Percentiles rank a stretch among this genome's conserved stretches.
Evolutionary conservation across 2,797 vertebrate species (phyloP).

Genomic region (Chiloscyllium punctatum): DNA sequence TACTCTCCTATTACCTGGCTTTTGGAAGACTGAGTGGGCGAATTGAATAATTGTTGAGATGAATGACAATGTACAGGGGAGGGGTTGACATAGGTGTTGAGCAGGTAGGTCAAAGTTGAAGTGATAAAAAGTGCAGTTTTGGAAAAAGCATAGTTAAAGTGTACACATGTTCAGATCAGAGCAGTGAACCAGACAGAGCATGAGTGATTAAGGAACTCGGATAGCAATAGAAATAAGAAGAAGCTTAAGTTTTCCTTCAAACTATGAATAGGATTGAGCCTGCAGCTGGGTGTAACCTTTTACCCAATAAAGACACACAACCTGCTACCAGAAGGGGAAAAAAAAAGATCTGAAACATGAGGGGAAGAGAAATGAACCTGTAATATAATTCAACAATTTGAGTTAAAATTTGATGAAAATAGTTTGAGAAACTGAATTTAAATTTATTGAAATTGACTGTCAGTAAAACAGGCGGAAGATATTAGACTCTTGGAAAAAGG

Average conservation of each 20-base stretch:
- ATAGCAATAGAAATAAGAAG: background rate
- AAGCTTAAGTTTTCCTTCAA: background rate
- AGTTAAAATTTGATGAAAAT: background rate
- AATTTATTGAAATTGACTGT: background rate
- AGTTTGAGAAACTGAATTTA: background rate
- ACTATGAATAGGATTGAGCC: background rate
- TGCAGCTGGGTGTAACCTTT: background rate
- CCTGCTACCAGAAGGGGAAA: background rate
- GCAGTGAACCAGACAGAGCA: background rate
- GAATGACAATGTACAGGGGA: background rate
- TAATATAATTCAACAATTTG: background rate
- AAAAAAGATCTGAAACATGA: background rate
- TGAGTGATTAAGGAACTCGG: background rate
- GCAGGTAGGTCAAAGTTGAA: background rate
- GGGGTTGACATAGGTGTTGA: background rate
- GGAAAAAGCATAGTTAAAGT: background rate
- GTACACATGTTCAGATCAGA: no score
- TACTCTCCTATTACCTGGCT: background rate
- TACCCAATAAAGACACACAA: background rate
- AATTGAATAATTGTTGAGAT: background rate
- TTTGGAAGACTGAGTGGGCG: background rate
- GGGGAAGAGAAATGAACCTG: background rate
- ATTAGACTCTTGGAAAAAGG: background rate
- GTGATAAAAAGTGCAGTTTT: background rate
- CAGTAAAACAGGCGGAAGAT: background rate